Percentiles rank a stretch among this genome's conserved stretches.
phyloP scores from a whole-genome alignment of 2,797 vertebrate genomes.

The Megalops cyprinoides region DNA sequence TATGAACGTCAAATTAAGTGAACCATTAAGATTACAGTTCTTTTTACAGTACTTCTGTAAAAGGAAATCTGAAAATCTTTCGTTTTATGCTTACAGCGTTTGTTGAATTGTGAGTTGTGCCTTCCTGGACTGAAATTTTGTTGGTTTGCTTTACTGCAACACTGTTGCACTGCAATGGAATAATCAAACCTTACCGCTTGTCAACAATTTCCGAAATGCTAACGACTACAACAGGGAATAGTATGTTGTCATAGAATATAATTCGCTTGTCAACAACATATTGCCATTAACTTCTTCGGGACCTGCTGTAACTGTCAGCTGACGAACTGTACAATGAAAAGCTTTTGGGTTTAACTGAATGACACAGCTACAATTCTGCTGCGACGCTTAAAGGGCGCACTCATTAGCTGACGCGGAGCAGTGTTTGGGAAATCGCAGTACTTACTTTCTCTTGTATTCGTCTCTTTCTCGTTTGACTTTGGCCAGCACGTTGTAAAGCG shows the following conservation, averaged over 20 bases:
- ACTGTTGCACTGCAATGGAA: background rate
- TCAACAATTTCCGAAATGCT: background rate
- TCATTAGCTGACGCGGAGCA: background rate
- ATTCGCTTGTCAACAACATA: background rate
- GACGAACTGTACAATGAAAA: background rate
- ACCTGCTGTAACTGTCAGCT: background rate
- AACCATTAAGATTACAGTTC: too few species aligned
- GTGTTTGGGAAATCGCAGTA: constrained; percentile 11
- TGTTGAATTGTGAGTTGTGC: background rate
- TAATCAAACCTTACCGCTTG: background rate
- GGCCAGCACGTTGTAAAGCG: constrained; percentile 76
- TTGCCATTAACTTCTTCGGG: background rate
- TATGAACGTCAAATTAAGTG: too few species aligned
- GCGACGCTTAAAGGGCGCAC: background rate
- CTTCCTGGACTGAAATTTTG: too few species aligned
- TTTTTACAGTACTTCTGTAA: too few species aligned
- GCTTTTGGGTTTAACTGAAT: background rate
- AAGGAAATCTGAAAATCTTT: background rate
- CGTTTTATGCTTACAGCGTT: background rate
- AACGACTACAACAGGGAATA: background rate
- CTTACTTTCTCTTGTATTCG: constrained; percentile 70
- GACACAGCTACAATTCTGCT: constrained; percentile 3
- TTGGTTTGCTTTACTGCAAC: too few species aligned
- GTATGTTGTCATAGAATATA: too few species aligned
- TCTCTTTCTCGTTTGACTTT: constrained; percentile 77